phyloP scores from a whole-genome alignment of 2,797 vertebrate species.

The Tachyglossus aculeatus region DNA sequence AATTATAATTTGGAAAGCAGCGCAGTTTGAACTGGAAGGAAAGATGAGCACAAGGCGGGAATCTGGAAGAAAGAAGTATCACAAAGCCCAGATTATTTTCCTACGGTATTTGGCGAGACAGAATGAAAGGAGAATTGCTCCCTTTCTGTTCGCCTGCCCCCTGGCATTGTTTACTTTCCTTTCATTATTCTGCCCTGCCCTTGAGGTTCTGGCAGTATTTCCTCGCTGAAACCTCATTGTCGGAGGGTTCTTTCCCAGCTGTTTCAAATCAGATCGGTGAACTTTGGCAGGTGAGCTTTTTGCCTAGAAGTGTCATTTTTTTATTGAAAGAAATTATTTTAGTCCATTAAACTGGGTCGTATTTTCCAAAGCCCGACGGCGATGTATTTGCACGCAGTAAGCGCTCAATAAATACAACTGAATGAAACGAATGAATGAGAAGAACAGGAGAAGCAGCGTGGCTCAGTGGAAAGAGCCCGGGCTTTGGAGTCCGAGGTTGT shows the following conservation, averaged over 20 bases:
- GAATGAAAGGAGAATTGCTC: conserved; percentile 40
- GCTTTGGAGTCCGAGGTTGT: no score
- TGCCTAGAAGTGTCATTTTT: neutral
- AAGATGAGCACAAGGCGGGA: neutral
- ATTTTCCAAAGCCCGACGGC: no score
- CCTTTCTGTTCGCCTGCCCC: neutral
- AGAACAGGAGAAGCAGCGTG: no score
- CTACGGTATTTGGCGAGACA: conserved; percentile 34
- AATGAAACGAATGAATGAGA: no score
- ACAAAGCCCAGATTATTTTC: conserved; percentile 30
- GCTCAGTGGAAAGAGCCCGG: no score
- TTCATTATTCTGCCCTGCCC: neutral
- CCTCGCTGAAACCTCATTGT: conserved; percentile 7
- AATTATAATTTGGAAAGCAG: neutral
- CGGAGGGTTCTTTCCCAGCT: conserved; percentile 28
- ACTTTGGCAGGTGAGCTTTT: neutral
- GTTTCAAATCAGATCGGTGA: conserved; percentile 35
- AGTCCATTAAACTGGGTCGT: no score
- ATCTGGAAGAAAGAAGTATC: conserved; percentile 24
- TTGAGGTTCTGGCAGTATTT: conserved; percentile 20
- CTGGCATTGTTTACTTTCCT: conserved; percentile 27
- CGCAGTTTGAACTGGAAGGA: neutral
- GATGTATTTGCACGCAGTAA: no score
- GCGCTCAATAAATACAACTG: no score
- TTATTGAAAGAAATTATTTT: neutral